Base-by-base conservation (phyloP, 2,797 vertebrate species). In the Lepilemur septentrionalis region DNA sequence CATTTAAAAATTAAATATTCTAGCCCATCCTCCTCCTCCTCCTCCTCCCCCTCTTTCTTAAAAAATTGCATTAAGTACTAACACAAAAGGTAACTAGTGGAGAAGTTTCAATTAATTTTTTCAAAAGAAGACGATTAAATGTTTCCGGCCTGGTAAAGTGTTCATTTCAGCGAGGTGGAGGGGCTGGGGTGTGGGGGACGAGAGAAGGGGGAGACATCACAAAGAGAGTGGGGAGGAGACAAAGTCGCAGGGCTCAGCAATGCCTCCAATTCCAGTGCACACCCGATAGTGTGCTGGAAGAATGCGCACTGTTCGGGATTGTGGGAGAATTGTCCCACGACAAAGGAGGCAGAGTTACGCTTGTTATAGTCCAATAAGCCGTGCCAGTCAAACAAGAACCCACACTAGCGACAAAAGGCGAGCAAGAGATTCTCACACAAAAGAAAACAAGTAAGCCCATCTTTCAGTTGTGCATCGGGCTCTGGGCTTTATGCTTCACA, bases 291-390 rank as follows among this genome's bases (percentile, higher is more conserved):
- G 99, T 99, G 99, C 98, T 97, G 98, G 99, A 99, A 99, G 99
- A 99, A 99, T 99, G 99, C 99, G 98, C 99, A 99, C 98, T 99
- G 99, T 99, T 99, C 98, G 89, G 99, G 99, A 99, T 99, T 99
- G 99, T 99, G 99, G 99, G 99, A 99, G 99, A 99, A 99, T 99
- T 99, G 99, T 99, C 99, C 99, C 97, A 1, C 97, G 97, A 99
- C 99, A 99, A 99, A 99, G 99, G 99, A 99, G 99, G 98, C 99
- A 99, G 99, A 99, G 99, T 99, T 99, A 99, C 99, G 99, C 99
- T 99, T 99, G 99, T 99, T 99, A 99, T 99, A 99, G 99, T 99
- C 99, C 99, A 99, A 99, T 99, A 99, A 99, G 99, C 99, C 99
- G 99, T 99, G 99, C 99, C 99, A 99, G 99, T 99, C 99, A 99